phyloP scores from a whole-genome alignment of 2,113 vertebrate genomes.

The Morphnarchus princeps region DNA sequence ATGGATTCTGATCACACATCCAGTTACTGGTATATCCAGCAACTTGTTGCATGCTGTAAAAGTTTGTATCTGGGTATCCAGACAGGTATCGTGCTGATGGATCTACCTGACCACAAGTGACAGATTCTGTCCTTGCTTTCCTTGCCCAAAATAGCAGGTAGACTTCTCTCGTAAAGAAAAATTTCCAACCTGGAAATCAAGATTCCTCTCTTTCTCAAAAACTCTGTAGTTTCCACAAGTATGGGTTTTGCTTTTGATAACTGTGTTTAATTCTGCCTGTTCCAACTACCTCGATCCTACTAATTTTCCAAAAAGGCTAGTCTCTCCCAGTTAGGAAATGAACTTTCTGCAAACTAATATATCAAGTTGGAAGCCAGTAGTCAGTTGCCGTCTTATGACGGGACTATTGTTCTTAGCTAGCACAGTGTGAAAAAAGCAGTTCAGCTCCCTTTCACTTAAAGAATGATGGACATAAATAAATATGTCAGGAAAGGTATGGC shows the following conservation, averaged over 20 bases:
- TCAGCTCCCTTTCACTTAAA: conserved; percentile 18
- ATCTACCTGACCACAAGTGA: neutral
- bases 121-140: neutral
- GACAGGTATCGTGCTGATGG: neutral
- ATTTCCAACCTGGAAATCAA: neutral
- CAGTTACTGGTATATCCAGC: neutral
- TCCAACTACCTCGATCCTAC: neutral
- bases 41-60: neutral
- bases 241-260: neutral
- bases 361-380: neutral
- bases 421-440: conserved; percentile 4
- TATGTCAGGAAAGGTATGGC: neutral
- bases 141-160: neutral
- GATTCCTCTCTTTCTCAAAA: neutral
- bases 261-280: neutral
- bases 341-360: neutral
- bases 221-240: neutral
- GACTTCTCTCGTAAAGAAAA: neutral
- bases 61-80: neutral
- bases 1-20: neutral
- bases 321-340: neutral
- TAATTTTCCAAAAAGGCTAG: neutral
- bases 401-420: conserved; percentile 28
- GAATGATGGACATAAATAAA: conserved; percentile 12
- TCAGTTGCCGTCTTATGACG: neutral